Evolutionary conservation across 2,888 invertebrate genomes (phyloP), one percentile per base, ranked within the genome.

Genomic region (Spilosoma lubricipeda): DNA sequence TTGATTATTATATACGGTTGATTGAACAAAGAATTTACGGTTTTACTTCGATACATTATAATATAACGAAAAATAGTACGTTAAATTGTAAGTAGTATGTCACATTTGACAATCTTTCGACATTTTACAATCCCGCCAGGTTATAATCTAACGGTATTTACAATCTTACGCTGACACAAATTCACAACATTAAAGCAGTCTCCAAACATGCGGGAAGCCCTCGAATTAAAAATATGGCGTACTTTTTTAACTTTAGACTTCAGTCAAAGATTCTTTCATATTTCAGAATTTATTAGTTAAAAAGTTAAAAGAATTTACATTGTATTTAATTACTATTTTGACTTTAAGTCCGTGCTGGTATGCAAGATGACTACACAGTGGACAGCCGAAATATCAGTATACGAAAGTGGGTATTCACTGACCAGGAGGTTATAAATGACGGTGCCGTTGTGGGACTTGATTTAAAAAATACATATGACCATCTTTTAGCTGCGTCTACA

Each of bases 341-440:
- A 30, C 63, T 30, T 63, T 63, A 63, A 98, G 98, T 97, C 65
- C 96, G 97, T 91, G 98, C 98, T 59, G 97, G 97, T 87, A 96
- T 97, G 76, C 96, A 96, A 78, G 97, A 97, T 78, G 93, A 94
- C 42, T 92, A 92, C 74, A 84, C 92, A 70, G 91, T 96, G 1
- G 96, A 96, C 80, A 96, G 96, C 52, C 96, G 97, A 73, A 97
- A 96, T 76, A 93, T 99, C 72, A 96, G 96, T 23, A 98, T 98
- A 86, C 97, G 98, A 88, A 99, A 99, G 93, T 99, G 98, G 97
- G 97, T 97, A n/a, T 98, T 99, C 88, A 96, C 96, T 77, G 98
- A 97, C 79, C 97, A 98, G 86, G 97, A 97, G 71, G 93, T 96
- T 68, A 96, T 98, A 1, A 97, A 97, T 81, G 99, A 99, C 92